Evolutionary conservation across 2,888 invertebrate genomes (phyloP), one percentile per base, ranked within the genome.

Genomic region (Drosophila lutescens): DNA sequence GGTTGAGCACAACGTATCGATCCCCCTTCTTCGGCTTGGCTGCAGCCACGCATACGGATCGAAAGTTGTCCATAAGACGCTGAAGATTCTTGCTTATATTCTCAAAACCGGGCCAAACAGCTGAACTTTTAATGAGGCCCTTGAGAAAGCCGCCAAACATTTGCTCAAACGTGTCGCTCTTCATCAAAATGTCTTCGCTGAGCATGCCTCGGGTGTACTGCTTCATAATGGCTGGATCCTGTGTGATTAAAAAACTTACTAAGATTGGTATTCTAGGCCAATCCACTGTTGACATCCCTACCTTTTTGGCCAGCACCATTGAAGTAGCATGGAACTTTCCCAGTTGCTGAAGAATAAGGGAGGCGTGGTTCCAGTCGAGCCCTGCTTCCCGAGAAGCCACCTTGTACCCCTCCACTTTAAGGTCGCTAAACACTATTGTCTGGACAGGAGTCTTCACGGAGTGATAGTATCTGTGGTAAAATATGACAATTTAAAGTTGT

Each of bases 271-370:
- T 30, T 20, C 1, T 4, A 2, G 3, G 13, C 7, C 9, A 13
- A 2, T 41, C 3, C 5, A 8, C 2, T n/a, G 6, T 20, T 6
- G 7, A 12, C 12, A 47, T 13, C 15, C 10, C 60, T 73, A 88
- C 94, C 92, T 93, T 93, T 78, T 93, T 93, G 57, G 91, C 92
- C 53, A 94, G 78, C 32, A 93, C 92, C 60, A 94, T 92, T 0
- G 94, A 94, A 13, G 93, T 91, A 1, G 93, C 94, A 77, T 94
- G 94, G 74, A 93, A 92, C 63, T 91, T 92, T 0, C 93, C 94
- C 74, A 94, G 86, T 75, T 93, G 93, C 58, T 92, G 91, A 4
- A 94, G 79, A 0, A 94, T 92, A 50, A 93, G 66, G 36, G 91
- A 81, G 63, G 92, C 92, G 77, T 94, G 94, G 1, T 90, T 85